Base-by-base conservation (phyloP, 2,797 vertebrate genomes). In the Ataeniobius toweri region DNA sequence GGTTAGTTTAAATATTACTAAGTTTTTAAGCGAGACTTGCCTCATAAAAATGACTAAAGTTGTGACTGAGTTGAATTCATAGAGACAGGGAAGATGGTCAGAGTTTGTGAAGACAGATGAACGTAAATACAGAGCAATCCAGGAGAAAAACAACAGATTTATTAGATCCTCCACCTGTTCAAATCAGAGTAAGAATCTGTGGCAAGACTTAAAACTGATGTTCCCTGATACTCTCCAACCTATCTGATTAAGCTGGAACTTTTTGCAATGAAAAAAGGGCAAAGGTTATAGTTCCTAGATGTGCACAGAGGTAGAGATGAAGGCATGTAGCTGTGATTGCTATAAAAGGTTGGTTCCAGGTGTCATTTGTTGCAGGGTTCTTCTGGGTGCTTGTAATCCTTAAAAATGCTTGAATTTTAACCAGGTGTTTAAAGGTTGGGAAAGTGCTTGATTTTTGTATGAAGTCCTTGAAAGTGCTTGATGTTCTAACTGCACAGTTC, bases 1-100 rank as follows among this genome's bases (percentile, higher is more conserved):
- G 98, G 98, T 99, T 94, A 83, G 90, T 89, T 4, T 36, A 1
- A 53, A 68, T 13, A 65, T 5, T 6, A 8, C 9, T 22, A 18
- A 31, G 14, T 14, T 46, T 65, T 68, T 68, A 68, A 68, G 24
- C 22, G 44, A 24, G 39, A 68, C 14, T 13, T 26, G 12, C 41
- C 67, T n/a, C 1, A 22, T 6, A 24, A 8, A 24, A 55, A 55
- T 24, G 20, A 44, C 22, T 41, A 56, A 56, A 24, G 14, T 7
- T 55, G 20, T 55, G 53, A 56, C 6, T 22, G 36, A 67, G 31
- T 10, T 41, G 8, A 67, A 41, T 67, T 18, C 18, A 2, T 7
- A 5, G 31, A 16, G 36, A 22, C 61, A 39, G 61, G 36, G 13
- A 31, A 31, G 6, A 63, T 31, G 59, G 2, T 63, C 28, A 63